Evolutionary conservation across 30 jellyfish, hydroid and myxozoan species (phyloP).

Genomic region (Hydra vulgaris): DNA sequence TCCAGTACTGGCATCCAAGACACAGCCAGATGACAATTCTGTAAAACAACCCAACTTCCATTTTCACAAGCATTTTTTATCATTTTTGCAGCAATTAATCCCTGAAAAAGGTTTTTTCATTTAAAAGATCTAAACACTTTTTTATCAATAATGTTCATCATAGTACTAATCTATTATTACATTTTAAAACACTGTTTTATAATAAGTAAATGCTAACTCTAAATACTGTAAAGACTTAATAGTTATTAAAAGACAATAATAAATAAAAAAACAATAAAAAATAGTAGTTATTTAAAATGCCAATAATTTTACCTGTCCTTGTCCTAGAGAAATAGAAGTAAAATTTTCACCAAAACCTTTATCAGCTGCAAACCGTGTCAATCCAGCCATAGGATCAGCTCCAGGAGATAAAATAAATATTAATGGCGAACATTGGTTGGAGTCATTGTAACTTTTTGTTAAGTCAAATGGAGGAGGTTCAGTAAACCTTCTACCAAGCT

Average conservation of each 20-base stretch:
- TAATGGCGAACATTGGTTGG: conserved; percentile 94
- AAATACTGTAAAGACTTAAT: too few relatives aligned
- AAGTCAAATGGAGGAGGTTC: conserved; percentile 98
- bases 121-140: too few relatives aligned
- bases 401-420: conserved; percentile 93
- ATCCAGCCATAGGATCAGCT: conserved; percentile 99
- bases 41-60: conserved; percentile 97
- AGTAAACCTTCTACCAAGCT: conserved; percentile 90
- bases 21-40: conserved; percentile 93
- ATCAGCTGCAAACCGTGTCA: conserved; percentile 93
- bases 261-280: too few relatives aligned
- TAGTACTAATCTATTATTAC: too few relatives aligned
- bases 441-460: conserved; percentile 86
- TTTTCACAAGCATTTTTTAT: conserved; percentile 66
- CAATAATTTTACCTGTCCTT: conserved; percentile 72
- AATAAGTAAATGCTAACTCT: too few relatives aligned
- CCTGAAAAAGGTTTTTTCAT: conserved; percentile 35
- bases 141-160: too few relatives aligned
- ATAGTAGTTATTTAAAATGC: too few relatives aligned
- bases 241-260: too few relatives aligned
- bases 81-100: conserved; percentile 95
- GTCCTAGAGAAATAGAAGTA: conserved; percentile 91
- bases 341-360: conserved; percentile 90
- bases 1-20: conserved; percentile 98
- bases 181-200: too few relatives aligned